Evolutionary conservation across 53 echinoderm and acorn worm genomes (phyloP), one percentile per base, ranked within the genome.

Genomic region (Crossaster papposus): DNA sequence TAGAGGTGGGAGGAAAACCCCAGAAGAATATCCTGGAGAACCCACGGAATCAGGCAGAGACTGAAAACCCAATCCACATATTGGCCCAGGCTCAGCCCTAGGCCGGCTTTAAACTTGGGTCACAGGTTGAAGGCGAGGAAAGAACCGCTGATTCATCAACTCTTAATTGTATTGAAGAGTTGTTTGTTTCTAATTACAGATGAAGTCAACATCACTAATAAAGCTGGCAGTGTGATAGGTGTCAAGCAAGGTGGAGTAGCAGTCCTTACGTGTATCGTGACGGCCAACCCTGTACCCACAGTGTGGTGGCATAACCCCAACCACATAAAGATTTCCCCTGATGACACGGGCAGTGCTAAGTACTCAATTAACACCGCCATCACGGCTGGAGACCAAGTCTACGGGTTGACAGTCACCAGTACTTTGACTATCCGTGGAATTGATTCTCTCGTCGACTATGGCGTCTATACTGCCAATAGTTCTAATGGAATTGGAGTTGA

Each of bases 271-370:
- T 92, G 92, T 75, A 77, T 24, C 24, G 89, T 63, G 13, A 51
- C 17, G 15, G 74, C 79, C 26, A 77, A 92, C 35, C 92, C 92
- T 30, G n/a, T 22, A 33, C 81, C 92, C 11, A 64, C 15, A 18
- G 81, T 92, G 76, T 80, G 81, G 13, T 92, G 92, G 92, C 81
- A 51, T 55, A 50, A 64, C 36, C 92, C 88, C 26, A 81, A 88
- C 72, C 44, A 75, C 68, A 81, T 65, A 29, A 75, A 24, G 4
- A 63, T 31, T 34, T 73, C 36, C 33, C 33, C 54, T 55, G n/a
- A 62, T 55, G n/a, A 62, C 54, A 20, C 20, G 30, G 33, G 44
- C 17, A 81, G 33, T 51, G 30, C 20, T 28, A 68, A 68, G 24
- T 68, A 24, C 58, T 58, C 22, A 1, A 58, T 58, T 11, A 2